Conservation (phyloP, 2,797 vertebrate genomes). For the Distichodus sexfasciatus region DNA sequence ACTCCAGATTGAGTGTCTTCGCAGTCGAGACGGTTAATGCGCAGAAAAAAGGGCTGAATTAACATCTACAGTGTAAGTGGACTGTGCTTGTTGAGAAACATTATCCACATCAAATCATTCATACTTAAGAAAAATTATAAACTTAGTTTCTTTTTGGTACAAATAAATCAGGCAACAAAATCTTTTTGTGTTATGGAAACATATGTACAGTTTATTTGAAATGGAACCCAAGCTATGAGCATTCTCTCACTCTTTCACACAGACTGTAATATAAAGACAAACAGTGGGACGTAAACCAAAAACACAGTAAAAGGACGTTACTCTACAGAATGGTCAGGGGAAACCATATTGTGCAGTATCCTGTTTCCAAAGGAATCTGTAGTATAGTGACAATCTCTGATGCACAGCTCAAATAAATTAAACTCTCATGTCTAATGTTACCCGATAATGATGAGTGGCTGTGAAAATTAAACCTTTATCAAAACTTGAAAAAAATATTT, state of each 20-base stretch:
- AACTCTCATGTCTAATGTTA: not conserved
- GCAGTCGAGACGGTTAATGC: too few relatives aligned
- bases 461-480: not conserved
- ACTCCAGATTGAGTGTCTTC: too few relatives aligned
- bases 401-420: not conserved
- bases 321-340: not conserved
- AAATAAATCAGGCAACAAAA: constrained; percentile 9
- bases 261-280: not conserved
- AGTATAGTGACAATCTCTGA: not conserved
- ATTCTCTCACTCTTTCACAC: constrained; percentile 10
- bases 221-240: constrained; percentile 17
- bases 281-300: constrained; percentile 17
- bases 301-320: not conserved
- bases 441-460: not conserved
- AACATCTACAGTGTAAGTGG: too few relatives aligned
- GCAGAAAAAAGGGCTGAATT: too few relatives aligned
- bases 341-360: not conserved
- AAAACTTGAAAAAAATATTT: too few relatives aligned
- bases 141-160: not conserved
- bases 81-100: too few relatives aligned
- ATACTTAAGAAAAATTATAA: not conserved
- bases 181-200: constrained; percentile 42
- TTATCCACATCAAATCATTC: too few relatives aligned
- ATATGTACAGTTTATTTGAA: constrained; percentile 59
- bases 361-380: not conserved